Conservation (phyloP, 2,113 vertebrate genomes). For the Elaphurus davidianus region DNA sequence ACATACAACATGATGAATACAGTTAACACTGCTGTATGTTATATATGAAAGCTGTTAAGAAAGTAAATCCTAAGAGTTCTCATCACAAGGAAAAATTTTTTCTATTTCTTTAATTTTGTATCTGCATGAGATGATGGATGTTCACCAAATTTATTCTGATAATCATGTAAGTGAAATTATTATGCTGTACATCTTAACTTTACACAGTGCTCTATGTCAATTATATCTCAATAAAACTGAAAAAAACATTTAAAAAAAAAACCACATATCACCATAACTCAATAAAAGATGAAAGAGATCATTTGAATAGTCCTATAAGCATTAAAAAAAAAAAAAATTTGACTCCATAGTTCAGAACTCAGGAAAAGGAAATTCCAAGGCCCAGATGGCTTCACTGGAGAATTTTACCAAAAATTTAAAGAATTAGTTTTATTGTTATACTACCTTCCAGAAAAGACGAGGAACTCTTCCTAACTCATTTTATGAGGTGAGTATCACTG, state of each 20-base stretch:
- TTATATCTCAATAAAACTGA: neutral
- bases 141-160: neutral
- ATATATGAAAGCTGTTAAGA: neutral
- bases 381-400: neutral
- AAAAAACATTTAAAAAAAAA: neutral
- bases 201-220: neutral
- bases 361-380: neutral
- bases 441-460: neutral
- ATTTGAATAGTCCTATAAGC: neutral
- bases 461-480: neutral
- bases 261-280: neutral
- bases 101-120: neutral
- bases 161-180: neutral
- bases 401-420: neutral
- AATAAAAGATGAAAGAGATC: conserved; percentile 11
- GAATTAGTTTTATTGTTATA: neutral
- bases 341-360: neutral
- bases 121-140: neutral
- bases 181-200: neutral
- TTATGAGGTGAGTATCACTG: neutral
- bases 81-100: neutral
- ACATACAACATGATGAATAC: neutral
- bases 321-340: neutral
- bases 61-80: neutral
- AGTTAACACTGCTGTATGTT: neutral